Conservation (phyloP, 2,888 invertebrate genomes). For the Lycia hirtaria region DNA sequence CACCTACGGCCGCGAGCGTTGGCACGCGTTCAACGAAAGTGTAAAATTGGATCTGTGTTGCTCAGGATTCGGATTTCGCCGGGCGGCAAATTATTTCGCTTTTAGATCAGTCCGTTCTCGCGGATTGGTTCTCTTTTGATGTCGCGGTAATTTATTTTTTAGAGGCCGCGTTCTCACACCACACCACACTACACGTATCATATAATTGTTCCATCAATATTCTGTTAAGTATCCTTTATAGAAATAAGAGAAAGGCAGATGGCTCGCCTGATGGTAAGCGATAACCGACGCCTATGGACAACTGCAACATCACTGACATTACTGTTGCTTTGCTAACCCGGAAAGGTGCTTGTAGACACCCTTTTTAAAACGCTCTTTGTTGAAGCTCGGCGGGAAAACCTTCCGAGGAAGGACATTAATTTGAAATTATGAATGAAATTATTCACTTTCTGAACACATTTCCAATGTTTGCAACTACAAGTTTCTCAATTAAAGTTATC, state of each 20-base stretch:
- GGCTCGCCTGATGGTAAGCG: no score
- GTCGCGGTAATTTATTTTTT: neutral
- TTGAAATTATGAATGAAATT: no score
- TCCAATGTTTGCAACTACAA: no score
- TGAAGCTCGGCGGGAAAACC: no score
- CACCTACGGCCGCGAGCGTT: conserved; percentile 71
- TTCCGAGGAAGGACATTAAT: no score
- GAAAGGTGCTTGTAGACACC: no score
- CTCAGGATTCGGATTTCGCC: conserved; percentile 59
- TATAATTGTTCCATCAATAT: neutral
- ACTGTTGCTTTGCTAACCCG: no score
- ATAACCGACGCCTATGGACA: no score
- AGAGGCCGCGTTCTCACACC: conserved; percentile 1
- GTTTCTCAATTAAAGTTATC: no score
- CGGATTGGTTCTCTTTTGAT: conserved; percentile 14
- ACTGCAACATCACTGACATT: no score
- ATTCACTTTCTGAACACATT: neutral
- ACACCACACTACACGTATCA: neutral
- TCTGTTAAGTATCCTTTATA: neutral
- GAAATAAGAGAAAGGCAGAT: neutral
- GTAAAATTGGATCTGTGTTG: conserved; percentile 75
- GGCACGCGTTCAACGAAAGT: conserved; percentile 79
- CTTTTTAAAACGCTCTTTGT: no score
- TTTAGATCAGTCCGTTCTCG: conserved; percentile 26
- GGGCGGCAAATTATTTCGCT: conserved; percentile 41